Percentiles rank a stretch among this genome's conserved stretches.
These are phyloP conservation scores for Enteromius thamalakanensis DNA, from an alignment of 2,797 vertebrate genomes.

Conservation along the genomic window DNA sequence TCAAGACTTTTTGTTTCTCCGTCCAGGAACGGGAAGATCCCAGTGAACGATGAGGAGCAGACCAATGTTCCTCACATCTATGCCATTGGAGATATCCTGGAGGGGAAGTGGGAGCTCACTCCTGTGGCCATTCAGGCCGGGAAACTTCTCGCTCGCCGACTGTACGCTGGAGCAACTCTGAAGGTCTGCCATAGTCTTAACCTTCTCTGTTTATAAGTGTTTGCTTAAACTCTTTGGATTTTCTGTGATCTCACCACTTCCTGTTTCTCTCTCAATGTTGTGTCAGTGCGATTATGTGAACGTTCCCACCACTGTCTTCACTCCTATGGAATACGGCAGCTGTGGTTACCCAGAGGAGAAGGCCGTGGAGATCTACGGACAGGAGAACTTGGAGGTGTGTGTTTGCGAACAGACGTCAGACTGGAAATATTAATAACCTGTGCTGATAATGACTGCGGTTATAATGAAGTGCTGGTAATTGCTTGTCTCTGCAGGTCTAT, in stretches of 20 bases:
- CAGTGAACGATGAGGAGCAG: conserved; percentile 91
- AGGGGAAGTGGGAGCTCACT: conserved; percentile 92
- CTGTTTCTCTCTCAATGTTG: background rate
- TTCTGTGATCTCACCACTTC: background rate
- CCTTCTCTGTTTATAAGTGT: background rate
- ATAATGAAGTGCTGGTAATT: background rate
- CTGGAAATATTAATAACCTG: background rate
- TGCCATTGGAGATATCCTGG: conserved; percentile 92
- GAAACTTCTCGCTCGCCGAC: conserved; percentile 87
- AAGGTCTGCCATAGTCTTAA: conserved; percentile 76
- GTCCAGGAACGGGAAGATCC: conserved; percentile 89
- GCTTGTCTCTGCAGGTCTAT: conserved; percentile 79
- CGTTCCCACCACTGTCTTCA: conserved; percentile 95
- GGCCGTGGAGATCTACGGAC: conserved; percentile 80
- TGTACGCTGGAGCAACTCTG: conserved; percentile 77
- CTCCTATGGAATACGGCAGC: conserved; percentile 93
- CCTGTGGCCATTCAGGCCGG: conserved; percentile 96
- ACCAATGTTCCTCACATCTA: conserved; percentile 90
- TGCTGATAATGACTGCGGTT: background rate
- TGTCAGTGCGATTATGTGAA: conserved; percentile 92
- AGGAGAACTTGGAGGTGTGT: conserved; percentile 87
- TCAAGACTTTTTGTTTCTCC: background rate
- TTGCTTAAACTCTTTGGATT: background rate
- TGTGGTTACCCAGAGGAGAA: conserved; percentile 91
- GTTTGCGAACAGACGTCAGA: background rate